Percentiles rank a stretch among this genome's conserved stretches.
These are phyloP conservation scores for Hirudinaria manillensis DNA, from an alignment of 2,888 invertebrate genomes.

Conservation along the genomic window DNA sequence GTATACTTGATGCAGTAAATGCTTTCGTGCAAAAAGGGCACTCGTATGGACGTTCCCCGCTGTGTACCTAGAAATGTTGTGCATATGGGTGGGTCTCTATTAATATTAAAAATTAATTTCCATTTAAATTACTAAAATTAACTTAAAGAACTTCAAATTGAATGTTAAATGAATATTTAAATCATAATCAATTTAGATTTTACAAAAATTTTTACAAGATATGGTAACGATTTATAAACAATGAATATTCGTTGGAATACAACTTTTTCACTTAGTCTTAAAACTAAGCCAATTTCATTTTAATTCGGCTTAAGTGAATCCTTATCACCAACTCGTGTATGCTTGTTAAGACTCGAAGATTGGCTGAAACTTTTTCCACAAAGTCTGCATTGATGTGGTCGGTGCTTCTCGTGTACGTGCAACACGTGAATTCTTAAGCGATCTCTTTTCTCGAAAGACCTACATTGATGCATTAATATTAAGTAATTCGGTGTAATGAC, in stretches of 20 bases:
- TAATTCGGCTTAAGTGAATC: neutral
- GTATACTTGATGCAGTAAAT: conserved; percentile 24
- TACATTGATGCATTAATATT: conserved; percentile 37
- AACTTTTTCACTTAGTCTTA: too few species aligned
- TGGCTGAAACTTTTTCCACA: conserved; percentile 59
- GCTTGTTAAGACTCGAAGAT: conserved; percentile 58
- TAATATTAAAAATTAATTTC: too few species aligned
- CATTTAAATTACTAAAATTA: too few species aligned
- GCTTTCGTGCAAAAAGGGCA: conserved; percentile 25
- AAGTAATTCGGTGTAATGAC: neutral
- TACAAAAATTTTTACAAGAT: too few species aligned
- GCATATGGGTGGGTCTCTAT: too few species aligned
- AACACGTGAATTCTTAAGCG: conserved; percentile 58
- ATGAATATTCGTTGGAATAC: too few species aligned
- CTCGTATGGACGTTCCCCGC: conserved; percentile 21
- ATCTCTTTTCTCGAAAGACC: conserved; percentile 59
- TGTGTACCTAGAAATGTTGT: conserved; percentile 20
- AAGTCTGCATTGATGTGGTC: conserved; percentile 57
- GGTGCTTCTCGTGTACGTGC: conserved; percentile 59
- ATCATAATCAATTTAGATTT: too few species aligned
- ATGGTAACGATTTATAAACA: too few species aligned
- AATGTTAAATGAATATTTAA: too few species aligned
- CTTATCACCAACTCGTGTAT: conserved; percentile 5
- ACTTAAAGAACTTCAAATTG: too few species aligned
- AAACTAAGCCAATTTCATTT: neutral